Evolutionary conservation across 1,140 invertebrate genomes (phyloP).

Genomic region (Drosophila virilis): DNA sequence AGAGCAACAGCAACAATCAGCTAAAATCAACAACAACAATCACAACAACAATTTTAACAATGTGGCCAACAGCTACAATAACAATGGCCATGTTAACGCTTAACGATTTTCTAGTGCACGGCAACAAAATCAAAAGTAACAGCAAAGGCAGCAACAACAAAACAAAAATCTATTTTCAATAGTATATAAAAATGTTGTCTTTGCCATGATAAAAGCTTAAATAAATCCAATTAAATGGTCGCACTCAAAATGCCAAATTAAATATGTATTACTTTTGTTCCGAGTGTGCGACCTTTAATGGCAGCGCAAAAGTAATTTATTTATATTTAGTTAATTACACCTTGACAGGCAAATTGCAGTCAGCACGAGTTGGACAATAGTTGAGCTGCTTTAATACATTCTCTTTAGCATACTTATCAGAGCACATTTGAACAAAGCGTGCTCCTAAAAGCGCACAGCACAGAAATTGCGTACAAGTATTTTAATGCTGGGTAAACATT

Average conservation of each 20-base stretch:
- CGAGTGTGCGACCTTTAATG: constrained; percentile 10
- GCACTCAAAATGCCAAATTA: constrained; percentile 21
- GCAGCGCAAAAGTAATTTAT: constrained; percentile 3
- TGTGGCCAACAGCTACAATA: constrained; percentile 27
- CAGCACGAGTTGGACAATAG: neutral
- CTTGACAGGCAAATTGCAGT: neutral
- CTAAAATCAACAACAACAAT: constrained; percentile 13
- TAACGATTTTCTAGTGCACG: constrained; percentile 74
- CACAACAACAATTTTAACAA: constrained; percentile 30
- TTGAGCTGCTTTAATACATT: neutral
- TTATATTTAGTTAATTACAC: constrained; percentile 3
- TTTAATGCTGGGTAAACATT: neutral
- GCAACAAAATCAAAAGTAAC: constrained; percentile 35
- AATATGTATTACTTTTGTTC: constrained; percentile 15
- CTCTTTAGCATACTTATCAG: constrained; percentile 6
- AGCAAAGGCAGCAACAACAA: constrained; percentile 19
- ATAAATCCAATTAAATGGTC: constrained; percentile 32
- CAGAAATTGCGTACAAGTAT: neutral
- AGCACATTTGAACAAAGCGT: neutral
- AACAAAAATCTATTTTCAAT: constrained; percentile 27
- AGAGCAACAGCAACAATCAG: constrained; percentile 41
- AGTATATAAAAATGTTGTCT: constrained; percentile 6
- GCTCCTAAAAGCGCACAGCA: constrained; percentile 2
- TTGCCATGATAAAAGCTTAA: constrained; percentile 15
- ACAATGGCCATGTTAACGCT: constrained; percentile 44